Evolutionary conservation across 2,888 invertebrate genomes (phyloP), one percentile per base, ranked within the genome.

Genomic region (Cabera pusaria): DNA sequence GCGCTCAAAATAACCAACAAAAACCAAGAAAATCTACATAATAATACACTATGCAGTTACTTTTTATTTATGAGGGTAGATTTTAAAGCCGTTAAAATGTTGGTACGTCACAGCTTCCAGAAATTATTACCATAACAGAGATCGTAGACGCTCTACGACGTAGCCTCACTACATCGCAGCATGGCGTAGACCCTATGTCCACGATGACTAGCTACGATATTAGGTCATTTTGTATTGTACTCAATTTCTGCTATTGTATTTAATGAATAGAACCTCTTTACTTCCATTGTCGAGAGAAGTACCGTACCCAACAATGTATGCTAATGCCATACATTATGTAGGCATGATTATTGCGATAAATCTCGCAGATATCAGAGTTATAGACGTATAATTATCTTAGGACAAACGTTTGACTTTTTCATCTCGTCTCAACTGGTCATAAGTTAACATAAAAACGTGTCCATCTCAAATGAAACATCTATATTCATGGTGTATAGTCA

Each of bases 401-500:
- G 28, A 37, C 44, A 40, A 53, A 50, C 32, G 44, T 19, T 43
- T 31, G 42, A 49, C 43, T 56, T 56, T 52, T 44, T 45, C 48
- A 54, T 57, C 57, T 64, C 52, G 58, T 62, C 63, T 46, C 42
- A 57, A 55, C 51, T 42, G 59, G 53, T 54, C 59, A 61, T 71
- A 72, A 64, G 66, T 76, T 65, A 57, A 64, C 55, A 61, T 49
- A 52, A 61, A 59, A 63, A 62, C 52, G 51, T 56, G 57, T 52
- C 31, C 54, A 45, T 48, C 59, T 49, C 36, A 59, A 72, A 65
- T 66, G 60, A 51, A 64, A 60, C 69, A 75, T 75, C 54, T 70
- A 64, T 73, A 76, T 75, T 76, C 75, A 72, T 67, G 41, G 52
- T 43, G 53, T 44, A 52, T 53, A 53, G 49, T 40, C 41, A 49